Percentiles rank a stretch among this genome's conserved stretches.
Conservation (phyloP, 1,140 invertebrate species). For the Formica exsecta region DNA sequence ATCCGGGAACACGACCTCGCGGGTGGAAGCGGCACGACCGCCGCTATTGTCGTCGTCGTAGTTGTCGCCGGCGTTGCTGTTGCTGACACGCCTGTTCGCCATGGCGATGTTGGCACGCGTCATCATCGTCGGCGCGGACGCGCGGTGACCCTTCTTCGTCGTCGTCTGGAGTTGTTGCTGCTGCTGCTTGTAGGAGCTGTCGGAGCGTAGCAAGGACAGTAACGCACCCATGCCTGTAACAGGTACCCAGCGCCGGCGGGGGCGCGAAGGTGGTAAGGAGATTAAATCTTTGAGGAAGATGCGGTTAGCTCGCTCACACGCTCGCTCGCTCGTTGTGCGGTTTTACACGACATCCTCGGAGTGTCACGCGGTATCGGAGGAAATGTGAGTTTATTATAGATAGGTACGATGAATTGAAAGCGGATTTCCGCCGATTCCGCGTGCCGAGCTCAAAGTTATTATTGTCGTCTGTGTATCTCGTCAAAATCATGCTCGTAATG, state of each 20-base stretch:
- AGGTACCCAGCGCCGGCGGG: slow-evolving; percentile 71
- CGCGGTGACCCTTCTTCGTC: slow-evolving; percentile 54
- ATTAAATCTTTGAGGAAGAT: slow-evolving; percentile 68
- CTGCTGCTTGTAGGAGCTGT: slow-evolving; percentile 77
- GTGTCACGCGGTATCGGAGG: slow-evolving; percentile 27
- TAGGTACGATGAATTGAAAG: background rate
- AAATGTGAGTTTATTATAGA: background rate
- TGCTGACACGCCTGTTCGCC: slow-evolving; percentile 69
- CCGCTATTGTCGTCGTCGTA: slow-evolving; percentile 70
- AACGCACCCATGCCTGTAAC: slow-evolving; percentile 85
- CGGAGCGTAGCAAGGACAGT: slow-evolving; percentile 82
- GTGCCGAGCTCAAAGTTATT: slow-evolving; percentile 32
- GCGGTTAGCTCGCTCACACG: slow-evolving; percentile 21
- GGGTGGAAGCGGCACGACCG: slow-evolving; percentile 71
- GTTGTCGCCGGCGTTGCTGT: slow-evolving; percentile 71
- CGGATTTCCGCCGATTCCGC: slow-evolving; percentile 39
- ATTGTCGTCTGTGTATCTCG: background rate
- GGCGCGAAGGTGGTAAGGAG: slow-evolving; percentile 72
- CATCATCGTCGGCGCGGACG: slow-evolving; percentile 42
- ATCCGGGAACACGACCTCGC: slow-evolving; percentile 85
- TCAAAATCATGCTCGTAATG: slow-evolving; percentile 16
- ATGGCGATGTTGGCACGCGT: slow-evolving; percentile 53
- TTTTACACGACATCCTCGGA: slow-evolving; percentile 9
- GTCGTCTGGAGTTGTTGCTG: slow-evolving; percentile 43
- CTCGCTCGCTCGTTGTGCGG: slow-evolving; percentile 28